phyloP scores from a whole-genome alignment of 2,888 invertebrate genomes.

The Brachynemurus nebulosus region DNA sequence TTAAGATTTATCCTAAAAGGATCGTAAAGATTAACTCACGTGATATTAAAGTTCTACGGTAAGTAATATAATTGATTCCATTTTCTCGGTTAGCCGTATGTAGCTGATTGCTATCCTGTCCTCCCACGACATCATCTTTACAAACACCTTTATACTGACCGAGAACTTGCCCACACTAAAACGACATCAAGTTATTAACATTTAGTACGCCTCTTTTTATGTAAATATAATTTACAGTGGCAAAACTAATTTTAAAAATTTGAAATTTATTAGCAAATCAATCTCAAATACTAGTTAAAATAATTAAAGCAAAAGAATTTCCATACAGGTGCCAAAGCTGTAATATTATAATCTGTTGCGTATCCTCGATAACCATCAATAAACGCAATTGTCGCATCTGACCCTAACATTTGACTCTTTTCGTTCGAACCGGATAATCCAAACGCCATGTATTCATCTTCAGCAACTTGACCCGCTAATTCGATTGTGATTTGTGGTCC shows the following conservation, averaged over 20 bases:
- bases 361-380: constrained; percentile 58
- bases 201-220: too few species aligned
- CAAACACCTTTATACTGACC: constrained; percentile 81
- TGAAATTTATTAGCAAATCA: background rate
- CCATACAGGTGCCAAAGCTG: constrained; percentile 63
- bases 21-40: constrained; percentile 30
- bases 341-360: constrained; percentile 73
- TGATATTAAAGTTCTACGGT: constrained; percentile 59
- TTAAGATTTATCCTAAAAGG: background rate
- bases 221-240: background rate
- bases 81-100: constrained; percentile 55
- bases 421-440: constrained; percentile 66
- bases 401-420: constrained; percentile 66
- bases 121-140: constrained; percentile 67
- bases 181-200: too few species aligned
- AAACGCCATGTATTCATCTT: constrained; percentile 77
- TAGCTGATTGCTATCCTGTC: constrained; percentile 68
- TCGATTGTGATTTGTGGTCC: constrained; percentile 78
- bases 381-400: constrained; percentile 69
- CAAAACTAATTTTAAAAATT: background rate
- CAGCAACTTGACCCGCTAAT: constrained; percentile 59
- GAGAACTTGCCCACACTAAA: constrained; percentile 69
- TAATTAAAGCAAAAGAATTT: too few species aligned
- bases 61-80: constrained; percentile 68
- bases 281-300: background rate